Base-by-base conservation (phyloP, 2,113 vertebrate genomes). In the Python bivittatus region DNA sequence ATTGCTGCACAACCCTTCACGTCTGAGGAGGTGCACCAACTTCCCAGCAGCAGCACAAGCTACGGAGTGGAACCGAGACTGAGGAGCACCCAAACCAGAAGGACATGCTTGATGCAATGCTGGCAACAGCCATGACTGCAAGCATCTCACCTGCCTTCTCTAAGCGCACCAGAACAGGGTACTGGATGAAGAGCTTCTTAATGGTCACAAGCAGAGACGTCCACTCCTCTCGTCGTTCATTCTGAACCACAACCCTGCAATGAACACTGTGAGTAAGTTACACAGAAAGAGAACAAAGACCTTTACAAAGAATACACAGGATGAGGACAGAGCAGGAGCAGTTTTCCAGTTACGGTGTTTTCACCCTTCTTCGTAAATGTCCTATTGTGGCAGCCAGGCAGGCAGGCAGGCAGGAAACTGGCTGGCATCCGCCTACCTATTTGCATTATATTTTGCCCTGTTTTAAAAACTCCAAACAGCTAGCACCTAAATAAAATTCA, bases 111-210 rank as follows among this genome's bases (percentile, higher is more conserved):
- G 68, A 88, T 27, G 90, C 0, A 91, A 23, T 0, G 88, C n/a
- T 7, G n/a, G 22, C 27, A 8, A 29, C 1, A 1, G 22, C 48
- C 44, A 29, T 29, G 48, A 48, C 48, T 2, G 5, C 48, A 54
- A 61, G 60, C 48, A 13, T 1, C 86, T 33, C 54, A 88, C 99
- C 99, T 98, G 99, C 98, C 97, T 98, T 98, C 94, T 99, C 98
- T 2, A 99, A 97, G 1, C 99, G 98, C 88, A 99, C 99, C 96
- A 99, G 94, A 57, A 99, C 98, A 4, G 99, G 98, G 92, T 99
- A 99, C 96, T 99, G 99, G 94, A 99, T 99, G 95, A 99, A 99
- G 88, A 99, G 99, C 79, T 99, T 99, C 96, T 99, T 99, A 94
- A 99, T 99, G 29, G 99, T 99, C 93, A 99, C 98, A 3, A 99